Evolutionary conservation across 2,797 vertebrate genomes (phyloP).

Genomic region (Darevskia mixta): DNA sequence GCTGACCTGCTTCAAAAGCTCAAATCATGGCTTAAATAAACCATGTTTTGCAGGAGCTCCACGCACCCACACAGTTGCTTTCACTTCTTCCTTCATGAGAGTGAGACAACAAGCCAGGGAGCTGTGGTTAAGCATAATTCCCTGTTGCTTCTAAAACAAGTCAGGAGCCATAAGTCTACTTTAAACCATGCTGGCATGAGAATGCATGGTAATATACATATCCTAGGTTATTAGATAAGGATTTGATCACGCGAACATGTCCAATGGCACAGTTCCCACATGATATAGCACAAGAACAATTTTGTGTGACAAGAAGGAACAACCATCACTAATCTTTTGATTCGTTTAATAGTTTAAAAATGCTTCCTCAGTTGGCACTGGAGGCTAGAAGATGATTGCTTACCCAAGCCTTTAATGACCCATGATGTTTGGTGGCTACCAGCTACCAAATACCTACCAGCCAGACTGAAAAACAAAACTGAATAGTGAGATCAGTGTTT

Average conservation of each 20-base stretch:
- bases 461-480: background rate
- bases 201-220: no score
- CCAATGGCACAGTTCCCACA: background rate
- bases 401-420: background rate
- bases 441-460: background rate
- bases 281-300: background rate
- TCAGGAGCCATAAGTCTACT: no score
- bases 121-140: no score
- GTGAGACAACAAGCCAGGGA: no score
- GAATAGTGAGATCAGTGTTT: no score
- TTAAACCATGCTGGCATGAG: no score
- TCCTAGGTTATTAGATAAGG: no score
- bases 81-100: no score
- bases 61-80: background rate
- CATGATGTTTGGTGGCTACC: background rate
- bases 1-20: background rate
- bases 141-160: no score
- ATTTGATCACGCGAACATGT: no score
- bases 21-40: background rate
- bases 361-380: background rate
- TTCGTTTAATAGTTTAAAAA: background rate
- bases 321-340: no score
- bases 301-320: no score
- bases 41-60: background rate
- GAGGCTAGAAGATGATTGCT: background rate